Evolutionary conservation across 2,113 vertebrate species (phyloP), one percentile per base, ranked within the genome.

Genomic region (Scophthalmus maximus): DNA sequence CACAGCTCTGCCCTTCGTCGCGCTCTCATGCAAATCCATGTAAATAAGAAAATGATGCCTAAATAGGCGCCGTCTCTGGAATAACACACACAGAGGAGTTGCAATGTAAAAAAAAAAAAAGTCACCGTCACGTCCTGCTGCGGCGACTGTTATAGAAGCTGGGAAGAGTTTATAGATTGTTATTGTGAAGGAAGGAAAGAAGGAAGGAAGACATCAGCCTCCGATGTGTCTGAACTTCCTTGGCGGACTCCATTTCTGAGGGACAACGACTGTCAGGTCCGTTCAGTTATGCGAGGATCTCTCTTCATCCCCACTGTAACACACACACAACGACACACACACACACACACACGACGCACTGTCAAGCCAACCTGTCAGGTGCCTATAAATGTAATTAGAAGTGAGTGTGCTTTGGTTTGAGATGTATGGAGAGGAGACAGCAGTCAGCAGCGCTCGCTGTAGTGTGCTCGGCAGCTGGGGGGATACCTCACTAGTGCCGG

Each of bases 361-460:
- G 65, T 71, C 72, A 63, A 72, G 44, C 52, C 70, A 73, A 66
- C 44, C 65, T 27, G 68, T 59, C 49, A 38, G 2, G 23, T 62
- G 49, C 53, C 52, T 72, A 58, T 82, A 56, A 68, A 68, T 79
- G 20, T 85, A 85, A 90, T 87, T 82, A 84, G 69, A 87, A 82
- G 80, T 70, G 86, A 84, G 70, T 62, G 25, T 17, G 58, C 76
- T 87, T 84, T 82, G 82, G 66, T 88, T 69, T 44, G 51, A 85
- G 61, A 83, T 40, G 58, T 86, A 72, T 67, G 55, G 82, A 79
- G 74, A 81, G 82, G 76, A 83, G 83, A 85, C 82, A 69, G 84
- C 67, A 82, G 84, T 79, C 81, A 56, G 76, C 57, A 10, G 58
- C 25, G 32, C 73, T 84, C 5, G 36, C 75, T 53, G 58, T 36